These are phyloP conservation scores for Eulemur macaco DNA, from an alignment of 2,113 vertebrate genomes.

Conservation along the genomic window DNA sequence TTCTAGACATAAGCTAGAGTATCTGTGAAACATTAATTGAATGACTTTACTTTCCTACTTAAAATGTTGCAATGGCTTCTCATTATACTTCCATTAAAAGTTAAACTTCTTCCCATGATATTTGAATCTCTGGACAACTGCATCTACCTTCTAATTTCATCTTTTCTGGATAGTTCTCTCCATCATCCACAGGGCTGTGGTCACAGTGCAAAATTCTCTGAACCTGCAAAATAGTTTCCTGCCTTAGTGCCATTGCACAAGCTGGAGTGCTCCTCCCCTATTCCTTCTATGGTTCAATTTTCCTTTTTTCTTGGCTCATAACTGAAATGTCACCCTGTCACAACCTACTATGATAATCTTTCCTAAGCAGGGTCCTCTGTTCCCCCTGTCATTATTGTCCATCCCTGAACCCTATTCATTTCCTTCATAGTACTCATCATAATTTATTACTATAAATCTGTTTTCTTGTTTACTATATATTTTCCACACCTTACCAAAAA, in stretches of 20 bases:
- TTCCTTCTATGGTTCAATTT: not conserved
- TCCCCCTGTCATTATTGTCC: not conserved
- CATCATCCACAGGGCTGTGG: not conserved
- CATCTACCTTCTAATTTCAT: not conserved
- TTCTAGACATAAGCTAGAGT: not conserved
- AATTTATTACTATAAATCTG: not conserved
- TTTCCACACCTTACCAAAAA: not conserved
- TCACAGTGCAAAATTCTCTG: not conserved
- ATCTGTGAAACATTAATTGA: constrained; percentile 15
- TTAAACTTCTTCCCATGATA: not conserved
- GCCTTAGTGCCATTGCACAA: not conserved
- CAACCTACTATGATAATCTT: not conserved
- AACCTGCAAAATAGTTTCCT: not conserved
- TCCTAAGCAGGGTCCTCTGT: not conserved
- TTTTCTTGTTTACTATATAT: not conserved
- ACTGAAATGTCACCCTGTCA: not conserved
- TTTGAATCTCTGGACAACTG: not conserved
- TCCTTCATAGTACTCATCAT: not conserved
- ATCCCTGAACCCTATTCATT: not conserved
- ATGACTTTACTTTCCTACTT: constrained; percentile 20
- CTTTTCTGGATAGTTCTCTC: not conserved
- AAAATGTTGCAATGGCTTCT: not conserved
- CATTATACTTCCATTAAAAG: not conserved
- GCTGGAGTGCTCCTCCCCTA: not conserved
- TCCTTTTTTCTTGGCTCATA: not conserved